Conservation (phyloP, 2,888 invertebrate genomes). For the Hymenopus coronatus region DNA sequence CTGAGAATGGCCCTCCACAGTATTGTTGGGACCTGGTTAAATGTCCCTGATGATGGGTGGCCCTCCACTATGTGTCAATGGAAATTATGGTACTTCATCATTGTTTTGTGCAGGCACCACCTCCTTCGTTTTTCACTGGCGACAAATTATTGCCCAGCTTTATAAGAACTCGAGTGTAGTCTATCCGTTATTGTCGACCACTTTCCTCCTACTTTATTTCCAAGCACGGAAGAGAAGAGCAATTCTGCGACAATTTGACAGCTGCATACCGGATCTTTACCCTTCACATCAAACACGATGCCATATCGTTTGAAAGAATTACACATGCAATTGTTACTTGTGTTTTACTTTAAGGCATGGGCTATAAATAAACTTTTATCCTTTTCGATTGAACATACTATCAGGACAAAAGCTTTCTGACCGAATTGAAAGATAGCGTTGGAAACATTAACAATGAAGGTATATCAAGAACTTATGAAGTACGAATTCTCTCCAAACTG, state of each 20-base stretch:
- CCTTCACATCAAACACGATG: neutral
- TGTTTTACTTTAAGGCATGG: neutral
- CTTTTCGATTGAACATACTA: no score
- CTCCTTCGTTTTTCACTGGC: neutral
- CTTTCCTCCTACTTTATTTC: neutral
- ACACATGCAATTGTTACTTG: neutral
- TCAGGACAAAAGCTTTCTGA: no score
- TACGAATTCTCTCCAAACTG: no score
- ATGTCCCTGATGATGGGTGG: conserved; percentile 17
- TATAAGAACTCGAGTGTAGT: neutral
- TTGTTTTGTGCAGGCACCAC: conserved; percentile 21
- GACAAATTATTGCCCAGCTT: neutral
- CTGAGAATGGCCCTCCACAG: conserved; percentile 18
- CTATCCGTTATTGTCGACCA: neutral
- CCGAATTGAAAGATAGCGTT: no score
- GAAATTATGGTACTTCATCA: conserved; percentile 26
- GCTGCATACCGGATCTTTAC: neutral
- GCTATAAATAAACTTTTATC: neutral
- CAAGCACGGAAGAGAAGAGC: neutral
- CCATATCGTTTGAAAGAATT: neutral
- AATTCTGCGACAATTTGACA: neutral
- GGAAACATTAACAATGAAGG: no score
- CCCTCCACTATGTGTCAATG: conserved; percentile 18
- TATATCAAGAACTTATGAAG: no score
- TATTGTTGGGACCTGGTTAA: neutral